phyloP scores from a whole-genome alignment of 2,888 invertebrate genomes.

The Nymphalis c-album region DNA sequence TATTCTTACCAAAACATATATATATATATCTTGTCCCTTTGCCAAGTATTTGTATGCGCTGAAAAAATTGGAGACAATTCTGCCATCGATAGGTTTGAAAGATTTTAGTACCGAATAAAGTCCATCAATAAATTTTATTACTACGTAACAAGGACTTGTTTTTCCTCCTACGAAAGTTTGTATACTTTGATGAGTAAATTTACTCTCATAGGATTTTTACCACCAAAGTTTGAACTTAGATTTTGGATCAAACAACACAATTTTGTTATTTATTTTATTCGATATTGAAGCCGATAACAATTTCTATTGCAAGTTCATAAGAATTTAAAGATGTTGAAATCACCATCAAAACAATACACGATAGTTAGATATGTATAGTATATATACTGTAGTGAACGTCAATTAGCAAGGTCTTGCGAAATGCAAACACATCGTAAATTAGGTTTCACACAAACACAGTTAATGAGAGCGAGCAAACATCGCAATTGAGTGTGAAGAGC shows the following conservation, averaged over 20 bases:
- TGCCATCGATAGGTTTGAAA: constrained; percentile 41
- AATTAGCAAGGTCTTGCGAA: constrained; percentile 65
- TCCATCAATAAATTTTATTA: constrained; percentile 48
- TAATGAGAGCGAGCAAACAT: constrained; percentile 75
- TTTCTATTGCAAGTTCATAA: neutral
- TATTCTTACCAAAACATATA: constrained; percentile 28
- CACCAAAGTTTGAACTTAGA: constrained; percentile 22
- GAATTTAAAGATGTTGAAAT: neutral
- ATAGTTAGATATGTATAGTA: constrained; percentile 1
- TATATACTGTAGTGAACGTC: constrained; percentile 41
- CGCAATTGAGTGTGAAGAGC: constrained; percentile 60
- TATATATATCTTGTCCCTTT: constrained; percentile 23
- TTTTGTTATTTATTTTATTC: constrained; percentile 12
- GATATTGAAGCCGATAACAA: constrained; percentile 1
- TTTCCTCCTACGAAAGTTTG: constrained; percentile 37
- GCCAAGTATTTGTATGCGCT: constrained; percentile 33
- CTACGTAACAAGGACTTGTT: constrained; percentile 43
- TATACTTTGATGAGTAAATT: constrained; percentile 26
- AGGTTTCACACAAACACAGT: constrained; percentile 69
- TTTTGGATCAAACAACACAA: constrained; percentile 15
- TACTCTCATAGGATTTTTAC: constrained; percentile 31
- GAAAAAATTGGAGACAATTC: constrained; percentile 33
- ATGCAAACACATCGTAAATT: constrained; percentile 77
- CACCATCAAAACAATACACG: neutral
- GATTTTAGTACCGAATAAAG: constrained; percentile 47